Base-by-base conservation (phyloP, 35 echinoderm and acorn worm genomes). In the Eucidaris tribuloides region DNA sequence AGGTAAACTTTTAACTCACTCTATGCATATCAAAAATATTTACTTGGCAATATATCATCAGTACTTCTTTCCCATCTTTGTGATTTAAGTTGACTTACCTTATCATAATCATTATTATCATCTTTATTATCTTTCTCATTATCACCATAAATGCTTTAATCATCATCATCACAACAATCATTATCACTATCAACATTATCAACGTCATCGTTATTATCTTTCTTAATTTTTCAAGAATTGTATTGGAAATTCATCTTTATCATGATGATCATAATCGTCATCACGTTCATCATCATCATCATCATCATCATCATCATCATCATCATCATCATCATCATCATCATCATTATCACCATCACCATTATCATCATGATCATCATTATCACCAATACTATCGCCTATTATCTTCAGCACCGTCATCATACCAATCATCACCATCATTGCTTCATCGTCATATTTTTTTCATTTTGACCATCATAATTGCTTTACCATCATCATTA, bases 291-390 rank as follows among this genome's bases (percentile, higher is more conserved):
- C 71, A 77, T 77, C 71, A 27, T 77, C 71, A 41, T 43, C 71
- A 41, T 77, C 71, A 41, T 77, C 71, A 43, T 77, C 71, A 77
- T 43, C 71, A 77, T 77, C 71, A 41, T 77, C 71, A 43, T 77
- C 71, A 77, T 43, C 71, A 43, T 77, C 27, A 77, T 77, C 71
- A 77, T 77, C 71, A 77, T 43, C 71, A 41, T 77, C 71, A 77
- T 77, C 71, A 43, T 77, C 71, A 77, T 17, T 40, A 77, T 77
- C 37, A 77, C 39, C 71, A 77, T 43, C 71, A n/a, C n/a, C n/a
- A n/a, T n/a, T n/a, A n/a, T n/a, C n/a, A n/a, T n/a, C n/a, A 43
- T 77, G 15, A 77, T 43, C 28, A 33, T 77, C 37, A 41, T 27
- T 14, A 40, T 77, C 71, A 33, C 11, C 71, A 43, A 17, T 14